Evolutionary conservation across 2,113 vertebrate species (phyloP).

Genomic region (Ochotona curzoniae): DNA sequence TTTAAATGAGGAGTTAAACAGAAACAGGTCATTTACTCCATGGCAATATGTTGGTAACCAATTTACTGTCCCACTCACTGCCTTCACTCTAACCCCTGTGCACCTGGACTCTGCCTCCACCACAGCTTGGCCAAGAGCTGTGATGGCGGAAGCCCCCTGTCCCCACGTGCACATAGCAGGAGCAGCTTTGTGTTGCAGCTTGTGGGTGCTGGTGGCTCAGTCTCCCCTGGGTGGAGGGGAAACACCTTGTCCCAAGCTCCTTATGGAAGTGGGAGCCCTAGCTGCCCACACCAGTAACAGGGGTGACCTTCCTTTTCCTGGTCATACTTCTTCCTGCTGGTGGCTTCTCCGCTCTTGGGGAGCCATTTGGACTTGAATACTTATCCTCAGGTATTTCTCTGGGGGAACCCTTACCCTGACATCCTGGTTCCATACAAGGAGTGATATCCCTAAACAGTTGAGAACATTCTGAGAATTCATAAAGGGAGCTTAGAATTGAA

Average conservation of each 20-base stretch:
- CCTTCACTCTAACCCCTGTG: too few relatives aligned
- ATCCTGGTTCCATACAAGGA: not conserved
- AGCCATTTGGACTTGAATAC: not conserved
- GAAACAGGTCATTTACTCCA: not conserved
- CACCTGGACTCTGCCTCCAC: accelerated
- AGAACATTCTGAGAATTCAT: not conserved
- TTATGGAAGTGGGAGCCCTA: not conserved
- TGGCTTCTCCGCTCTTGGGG: not conserved
- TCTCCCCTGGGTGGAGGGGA: not conserved
- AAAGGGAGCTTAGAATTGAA: not conserved
- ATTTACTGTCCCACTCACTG: not conserved
- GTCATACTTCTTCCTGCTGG: too few relatives aligned
- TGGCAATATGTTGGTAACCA: not conserved
- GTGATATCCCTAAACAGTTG: not conserved
- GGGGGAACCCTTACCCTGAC: not conserved
- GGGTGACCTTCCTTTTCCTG: not conserved
- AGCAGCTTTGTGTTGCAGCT: not conserved
- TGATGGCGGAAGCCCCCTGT: too few relatives aligned
- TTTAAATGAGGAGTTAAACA: not conserved
- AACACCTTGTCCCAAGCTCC: not conserved
- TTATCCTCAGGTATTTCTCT: not conserved
- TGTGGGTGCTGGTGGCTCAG: not conserved
- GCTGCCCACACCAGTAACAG: accelerated
- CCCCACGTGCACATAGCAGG: too few relatives aligned
- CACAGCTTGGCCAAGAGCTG: not conserved